Evolutionary conservation across 2,113 vertebrate genomes (phyloP).

Genomic region (Chroicocephalus ridibundus): DNA sequence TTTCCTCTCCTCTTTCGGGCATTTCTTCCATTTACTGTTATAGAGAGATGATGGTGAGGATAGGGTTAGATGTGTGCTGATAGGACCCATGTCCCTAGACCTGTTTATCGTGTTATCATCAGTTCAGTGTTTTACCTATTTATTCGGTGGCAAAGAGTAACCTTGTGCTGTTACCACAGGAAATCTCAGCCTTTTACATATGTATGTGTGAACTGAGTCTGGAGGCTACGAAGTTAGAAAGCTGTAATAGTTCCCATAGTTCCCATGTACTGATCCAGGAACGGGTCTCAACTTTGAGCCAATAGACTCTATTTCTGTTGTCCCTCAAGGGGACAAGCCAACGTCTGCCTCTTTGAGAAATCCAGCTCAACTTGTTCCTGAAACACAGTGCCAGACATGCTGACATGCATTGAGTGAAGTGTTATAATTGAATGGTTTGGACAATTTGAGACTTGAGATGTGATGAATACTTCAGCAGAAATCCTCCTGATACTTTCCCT

Average conservation of each 20-base stretch:
- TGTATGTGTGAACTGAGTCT: not conserved
- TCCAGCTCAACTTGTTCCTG: not conserved
- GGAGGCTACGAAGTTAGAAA: slow-evolving; percentile 15
- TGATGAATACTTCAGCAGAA: slow-evolving; percentile 45
- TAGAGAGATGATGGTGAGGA: not conserved
- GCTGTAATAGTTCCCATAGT: slow-evolving; percentile 29
- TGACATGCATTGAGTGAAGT: slow-evolving; percentile 42
- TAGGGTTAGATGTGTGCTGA: not conserved
- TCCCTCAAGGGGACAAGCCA: not conserved
- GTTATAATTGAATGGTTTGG: slow-evolving; percentile 67
- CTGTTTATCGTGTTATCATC: slow-evolving; percentile 5
- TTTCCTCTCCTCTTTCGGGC: not conserved
- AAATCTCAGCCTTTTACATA: not conserved
- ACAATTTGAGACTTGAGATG: slow-evolving; percentile 59
- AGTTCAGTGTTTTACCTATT: slow-evolving; percentile 28
- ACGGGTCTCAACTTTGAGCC: not conserved
- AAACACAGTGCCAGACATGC: slow-evolving; percentile 43
- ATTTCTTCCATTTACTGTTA: not conserved
- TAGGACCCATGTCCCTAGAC: not conserved
- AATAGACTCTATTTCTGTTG: slow-evolving; percentile 10
- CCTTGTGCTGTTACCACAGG: not conserved
- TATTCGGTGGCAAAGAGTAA: slow-evolving; percentile 12
- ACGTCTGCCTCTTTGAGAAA: slow-evolving; percentile 3
- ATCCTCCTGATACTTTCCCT: slow-evolving; percentile 53
- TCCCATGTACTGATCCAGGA: not conserved